These are phyloP conservation scores for Emydoidea blandingii DNA, from an alignment of 2,797 vertebrate genomes.

Conservation along the genomic window DNA sequence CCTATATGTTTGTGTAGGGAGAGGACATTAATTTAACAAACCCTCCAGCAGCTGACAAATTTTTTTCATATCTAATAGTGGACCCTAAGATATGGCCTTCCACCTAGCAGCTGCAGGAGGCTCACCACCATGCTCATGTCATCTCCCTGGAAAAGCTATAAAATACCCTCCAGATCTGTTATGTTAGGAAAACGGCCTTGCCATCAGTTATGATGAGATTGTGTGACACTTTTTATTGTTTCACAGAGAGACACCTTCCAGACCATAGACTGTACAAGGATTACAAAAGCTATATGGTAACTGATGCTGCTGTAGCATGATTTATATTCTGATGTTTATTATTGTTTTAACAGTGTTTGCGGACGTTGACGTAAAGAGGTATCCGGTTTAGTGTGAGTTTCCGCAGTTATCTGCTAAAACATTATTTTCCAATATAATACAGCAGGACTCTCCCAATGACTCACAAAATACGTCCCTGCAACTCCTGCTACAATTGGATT, in stretches of 20 bases:
- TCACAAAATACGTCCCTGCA: neutral
- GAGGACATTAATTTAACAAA: conserved; percentile 73
- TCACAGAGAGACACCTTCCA: neutral
- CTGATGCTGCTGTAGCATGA: neutral
- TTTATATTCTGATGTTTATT: neutral
- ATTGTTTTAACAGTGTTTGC: neutral
- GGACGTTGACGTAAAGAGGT: neutral
- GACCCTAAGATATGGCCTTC: neutral
- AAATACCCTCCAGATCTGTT: neutral
- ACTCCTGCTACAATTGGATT: neutral
- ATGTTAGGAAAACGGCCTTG: neutral
- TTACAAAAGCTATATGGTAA: conserved; percentile 4
- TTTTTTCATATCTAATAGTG: conserved; percentile 16
- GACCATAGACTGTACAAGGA: neutral
- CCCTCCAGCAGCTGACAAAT: conserved; percentile 57
- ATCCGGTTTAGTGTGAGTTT: neutral
- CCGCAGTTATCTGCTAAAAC: neutral
- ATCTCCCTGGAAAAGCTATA: rapidly evolving
- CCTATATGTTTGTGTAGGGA: conserved; percentile 49
- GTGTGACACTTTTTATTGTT: neutral
- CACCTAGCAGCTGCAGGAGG: conserved; percentile 53
- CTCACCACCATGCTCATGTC: neutral
- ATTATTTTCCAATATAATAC: neutral
- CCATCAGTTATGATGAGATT: neutral
- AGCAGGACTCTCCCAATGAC: neutral